Base-by-base conservation (phyloP, 2,113 vertebrate genomes). In the Festucalex cinctus region DNA sequence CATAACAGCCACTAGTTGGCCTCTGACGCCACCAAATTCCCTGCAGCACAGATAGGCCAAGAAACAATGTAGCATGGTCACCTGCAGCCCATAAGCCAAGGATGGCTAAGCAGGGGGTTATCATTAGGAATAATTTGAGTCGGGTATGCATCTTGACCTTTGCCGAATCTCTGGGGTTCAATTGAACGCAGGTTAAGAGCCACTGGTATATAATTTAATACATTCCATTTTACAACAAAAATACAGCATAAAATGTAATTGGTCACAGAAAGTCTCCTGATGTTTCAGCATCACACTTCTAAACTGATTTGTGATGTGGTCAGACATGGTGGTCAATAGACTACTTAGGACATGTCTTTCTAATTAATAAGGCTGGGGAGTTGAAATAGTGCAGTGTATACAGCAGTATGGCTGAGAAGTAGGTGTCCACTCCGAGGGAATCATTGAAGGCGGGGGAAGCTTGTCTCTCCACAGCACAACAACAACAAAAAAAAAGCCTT, bases 401-500 rank as follows among this genome's bases (percentile, higher is more conserved):
- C 51, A 54, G 22, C 13, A 65, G 44, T 65, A 60, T 60, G 37
- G 24, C 26, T 32, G 66, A 63, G 43, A 63, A 59, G 10, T 26
- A 63, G 36, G 71, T 9, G 28, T 61, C 66, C 65, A 68, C 65
- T 75, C 57, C 0, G 36, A 75, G 72, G 60, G 65, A 70, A 67
- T 73, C 49, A 9, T 60, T 58, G 63, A 54, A 68, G 72, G 32
- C 0, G 14, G 64, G 63, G 41, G 69, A 77, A 36, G 63, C 63
- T 68, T 88, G 83, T 76, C 71, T 76, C 71, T 69, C 64, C 13
- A 37, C 58, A 60, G 28, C 17, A 60, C 12, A 20, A 57, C 26
- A 57, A 57, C 1, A 57, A 57, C 9, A 54, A 54, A 82, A 78
- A 82, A 78, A 63, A 37, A 48, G 70, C 75, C 78, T 66, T 44